Base-by-base conservation (phyloP, 2,888 invertebrate genomes). In the Pycnomerus fuliginosus region DNA sequence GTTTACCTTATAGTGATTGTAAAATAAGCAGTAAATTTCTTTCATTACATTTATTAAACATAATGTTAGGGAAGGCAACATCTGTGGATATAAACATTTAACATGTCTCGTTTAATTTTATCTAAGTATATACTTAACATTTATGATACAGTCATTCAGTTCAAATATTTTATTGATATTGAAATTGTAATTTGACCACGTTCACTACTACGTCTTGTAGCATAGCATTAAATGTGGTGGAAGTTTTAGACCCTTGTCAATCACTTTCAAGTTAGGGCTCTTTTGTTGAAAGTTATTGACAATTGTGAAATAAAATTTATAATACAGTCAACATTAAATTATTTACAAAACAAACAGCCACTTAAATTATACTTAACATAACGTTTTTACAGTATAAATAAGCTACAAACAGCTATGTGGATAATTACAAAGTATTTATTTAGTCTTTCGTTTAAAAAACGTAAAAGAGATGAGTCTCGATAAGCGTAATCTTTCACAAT, bases 191-290 rank as follows among this genome's bases (percentile, higher is more conserved):
- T 16, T 30, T 10, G 24, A n/a, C n/a, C n/a, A n/a, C n/a, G n/a
- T n/a, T n/a, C 20, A 20, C 20, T 20, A 20, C 20, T 5, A 20
- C 20, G 20, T 20, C 8, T 44, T 44, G 16, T 32, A 38, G 37
- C 38, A 35, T 44, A 37, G 31, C 37, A 44, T 31, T 20, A 34
- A 15, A 31, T 5, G n/a, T n/a, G 30, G 30, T 38, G 20, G 20
- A 30, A 31, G 34, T 16, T n/a, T 27, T 25, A 32, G 7, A 24
- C 16, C 15, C 14, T 25, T 52, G 62, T 55, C 57, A 61, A 62
- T 52, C 53, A 60, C 63, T 65, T 65, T 59, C 61, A 64, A 66
- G 57, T 56, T 58, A 63, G 68, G 68, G 67, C 68, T 68, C 68
- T 46, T 54, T 44, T 55, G 52, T 63, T 61, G 62, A 64, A 67